phyloP scores from a whole-genome alignment of 2,113 vertebrate species.

The Myotis brandtii region DNA sequence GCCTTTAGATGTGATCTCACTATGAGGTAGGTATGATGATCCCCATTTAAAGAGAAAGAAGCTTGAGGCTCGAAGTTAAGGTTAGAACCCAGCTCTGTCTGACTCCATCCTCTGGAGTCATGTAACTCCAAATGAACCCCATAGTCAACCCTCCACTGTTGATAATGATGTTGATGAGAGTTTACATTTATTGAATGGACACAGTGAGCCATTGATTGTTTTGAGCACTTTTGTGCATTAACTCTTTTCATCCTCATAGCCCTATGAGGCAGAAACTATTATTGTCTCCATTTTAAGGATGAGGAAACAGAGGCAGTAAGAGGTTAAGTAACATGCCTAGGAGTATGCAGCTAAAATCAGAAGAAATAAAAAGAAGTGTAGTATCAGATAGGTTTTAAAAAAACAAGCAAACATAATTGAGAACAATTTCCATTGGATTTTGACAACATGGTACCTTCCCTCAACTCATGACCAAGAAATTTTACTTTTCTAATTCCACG shows the following conservation, averaged over 20 bases:
- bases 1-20: neutral
- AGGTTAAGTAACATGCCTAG: neutral
- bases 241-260: neutral
- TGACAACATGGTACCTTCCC: slow-evolving; percentile 5
- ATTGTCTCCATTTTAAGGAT: neutral
- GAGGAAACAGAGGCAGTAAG: neutral
- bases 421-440: neutral
- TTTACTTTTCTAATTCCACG: neutral
- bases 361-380: neutral
- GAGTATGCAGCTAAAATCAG: neutral
- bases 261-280: neutral
- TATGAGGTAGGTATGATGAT: neutral
- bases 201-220: neutral
- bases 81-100: slow-evolving; percentile 12
- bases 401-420: neutral
- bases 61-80: neutral
- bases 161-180: neutral
- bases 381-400: neutral
- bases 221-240: neutral
- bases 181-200: neutral
- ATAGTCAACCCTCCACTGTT: neutral
- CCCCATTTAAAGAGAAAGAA: neutral
- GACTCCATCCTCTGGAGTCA: neutral
- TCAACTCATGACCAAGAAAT: neutral
- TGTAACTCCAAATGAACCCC: neutral